Percentiles rank a stretch among this genome's conserved stretches.
Conservation (phyloP, 2,888 invertebrate species). For the Tyria jacobaeae region DNA sequence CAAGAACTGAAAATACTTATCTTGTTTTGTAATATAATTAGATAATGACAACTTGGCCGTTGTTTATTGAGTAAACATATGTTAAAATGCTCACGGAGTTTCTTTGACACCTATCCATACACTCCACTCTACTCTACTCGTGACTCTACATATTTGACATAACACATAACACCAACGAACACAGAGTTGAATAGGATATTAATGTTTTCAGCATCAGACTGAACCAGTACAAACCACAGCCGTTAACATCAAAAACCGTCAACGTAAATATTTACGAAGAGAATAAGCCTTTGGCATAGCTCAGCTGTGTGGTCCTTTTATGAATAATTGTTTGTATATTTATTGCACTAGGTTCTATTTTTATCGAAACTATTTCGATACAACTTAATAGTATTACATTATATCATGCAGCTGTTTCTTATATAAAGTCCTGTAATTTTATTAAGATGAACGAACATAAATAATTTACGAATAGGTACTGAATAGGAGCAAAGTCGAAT, state of each 20-base stretch:
- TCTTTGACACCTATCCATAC: no score
- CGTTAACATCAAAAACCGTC: conserved; percentile 52
- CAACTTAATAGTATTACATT: not conserved
- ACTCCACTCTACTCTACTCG: no score
- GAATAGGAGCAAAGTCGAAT: not conserved
- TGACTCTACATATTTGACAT: not conserved
- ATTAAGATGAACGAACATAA: not conserved
- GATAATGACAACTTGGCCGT: no score
- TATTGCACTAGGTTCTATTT: conserved; percentile 27
- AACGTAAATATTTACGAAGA: conserved; percentile 63
- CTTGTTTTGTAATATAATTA: no score
- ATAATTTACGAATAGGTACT: no score
- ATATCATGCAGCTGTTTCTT: not conserved
- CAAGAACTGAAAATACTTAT: no score
- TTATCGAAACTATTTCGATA: conserved; percentile 22
- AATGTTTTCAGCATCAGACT: not conserved
- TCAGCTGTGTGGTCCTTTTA: conserved; percentile 54
- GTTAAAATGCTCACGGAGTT: no score
- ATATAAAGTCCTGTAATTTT: not conserved
- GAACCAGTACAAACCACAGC: conserved; percentile 30
- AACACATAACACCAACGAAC: not conserved
- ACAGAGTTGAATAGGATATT: conserved; percentile 7
- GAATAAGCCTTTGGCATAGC: conserved; percentile 25
- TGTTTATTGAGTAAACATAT: no score
- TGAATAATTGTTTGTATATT: conserved; percentile 47